phyloP scores from a whole-genome alignment of 1,140 invertebrate genomes.

The Heterodera carotae region DNA sequence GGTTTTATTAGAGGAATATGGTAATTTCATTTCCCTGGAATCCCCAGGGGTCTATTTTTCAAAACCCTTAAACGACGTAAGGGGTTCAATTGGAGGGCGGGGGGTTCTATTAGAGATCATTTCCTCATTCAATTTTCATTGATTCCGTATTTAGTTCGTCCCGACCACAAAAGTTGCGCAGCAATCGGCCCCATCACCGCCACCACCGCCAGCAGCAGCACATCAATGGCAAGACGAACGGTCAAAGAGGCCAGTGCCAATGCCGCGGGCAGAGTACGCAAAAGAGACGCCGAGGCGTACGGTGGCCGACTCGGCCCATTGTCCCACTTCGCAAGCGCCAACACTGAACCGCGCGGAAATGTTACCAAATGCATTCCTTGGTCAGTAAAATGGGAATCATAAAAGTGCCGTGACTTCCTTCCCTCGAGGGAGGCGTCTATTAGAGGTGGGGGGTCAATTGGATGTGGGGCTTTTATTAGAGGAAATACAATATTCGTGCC shows the following conservation, averaged over 20 bases:
- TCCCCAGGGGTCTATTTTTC: too few relatives aligned
- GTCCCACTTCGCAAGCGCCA: constrained; percentile 6
- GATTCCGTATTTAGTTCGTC: neutral
- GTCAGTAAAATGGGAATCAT: neutral
- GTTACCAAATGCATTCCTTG: neutral
- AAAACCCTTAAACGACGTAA: too few relatives aligned
- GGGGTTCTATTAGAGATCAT: too few relatives aligned
- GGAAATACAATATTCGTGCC: neutral
- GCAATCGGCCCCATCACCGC: neutral
- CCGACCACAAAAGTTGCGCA: neutral
- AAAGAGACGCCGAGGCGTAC: too few relatives aligned
- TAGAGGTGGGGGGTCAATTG: too few relatives aligned
- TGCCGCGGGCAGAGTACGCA: neutral
- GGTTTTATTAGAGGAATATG: too few relatives aligned
- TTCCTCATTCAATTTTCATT: neutral
- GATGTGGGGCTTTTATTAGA: too few relatives aligned
- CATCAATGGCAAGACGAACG: neutral
- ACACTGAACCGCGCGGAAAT: constrained; percentile 1
- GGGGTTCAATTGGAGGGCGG: too few relatives aligned
- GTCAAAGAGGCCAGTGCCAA: neutral
- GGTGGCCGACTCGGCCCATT: neutral
- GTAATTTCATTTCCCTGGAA: too few relatives aligned
- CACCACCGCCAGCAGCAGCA: neutral
- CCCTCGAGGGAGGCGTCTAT: too few relatives aligned
- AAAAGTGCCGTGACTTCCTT: neutral